Percentiles rank a stretch among this genome's conserved stretches.
Evolutionary conservation across 1,140 invertebrate species (phyloP).

Genomic region (Kradibia gibbosae): DNA sequence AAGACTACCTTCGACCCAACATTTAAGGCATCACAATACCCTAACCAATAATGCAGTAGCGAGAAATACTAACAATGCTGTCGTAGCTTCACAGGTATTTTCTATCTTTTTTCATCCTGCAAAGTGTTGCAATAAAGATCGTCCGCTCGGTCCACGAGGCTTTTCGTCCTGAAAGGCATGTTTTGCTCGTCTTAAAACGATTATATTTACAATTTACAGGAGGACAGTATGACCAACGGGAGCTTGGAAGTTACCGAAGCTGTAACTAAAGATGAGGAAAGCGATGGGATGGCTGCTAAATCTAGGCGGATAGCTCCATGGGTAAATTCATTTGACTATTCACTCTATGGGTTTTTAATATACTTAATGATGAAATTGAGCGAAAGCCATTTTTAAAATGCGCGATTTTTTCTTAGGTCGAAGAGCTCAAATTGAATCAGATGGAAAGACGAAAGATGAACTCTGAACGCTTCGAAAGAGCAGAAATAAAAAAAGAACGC

Average conservation of each 20-base stretch:
- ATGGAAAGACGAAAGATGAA: slow-evolving; percentile 64
- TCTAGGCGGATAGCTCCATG: slow-evolving; percentile 66
- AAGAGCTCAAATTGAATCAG: slow-evolving; percentile 69
- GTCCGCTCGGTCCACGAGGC: no score
- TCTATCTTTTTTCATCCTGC: no score
- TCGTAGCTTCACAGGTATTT: background rate
- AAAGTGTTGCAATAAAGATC: no score
- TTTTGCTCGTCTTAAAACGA: no score
- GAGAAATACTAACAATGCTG: slow-evolving; percentile 41
- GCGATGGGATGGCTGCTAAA: slow-evolving; percentile 55
- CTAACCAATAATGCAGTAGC: slow-evolving; percentile 42
- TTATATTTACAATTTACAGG: slow-evolving; percentile 53
- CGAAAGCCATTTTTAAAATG: no score
- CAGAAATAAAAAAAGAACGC: slow-evolving; percentile 63
- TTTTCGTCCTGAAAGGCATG: no score
- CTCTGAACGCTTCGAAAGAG: slow-evolving; percentile 62
- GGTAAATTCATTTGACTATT: slow-evolving; percentile 57
- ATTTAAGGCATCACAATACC: slow-evolving; percentile 62
- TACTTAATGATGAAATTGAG: no score
- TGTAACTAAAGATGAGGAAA: slow-evolving; percentile 58
- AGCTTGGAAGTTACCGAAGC: slow-evolving; percentile 60
- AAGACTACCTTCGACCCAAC: slow-evolving; percentile 76
- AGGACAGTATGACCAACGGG: slow-evolving; percentile 66
- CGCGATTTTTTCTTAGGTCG: slow-evolving; percentile 64
- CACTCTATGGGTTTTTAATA: no score